A percentile compares a stretch with the other conserved stretches of the same genome.
Conservation (phyloP, 2,888 invertebrate genomes). For the Epirrita christyi region DNA sequence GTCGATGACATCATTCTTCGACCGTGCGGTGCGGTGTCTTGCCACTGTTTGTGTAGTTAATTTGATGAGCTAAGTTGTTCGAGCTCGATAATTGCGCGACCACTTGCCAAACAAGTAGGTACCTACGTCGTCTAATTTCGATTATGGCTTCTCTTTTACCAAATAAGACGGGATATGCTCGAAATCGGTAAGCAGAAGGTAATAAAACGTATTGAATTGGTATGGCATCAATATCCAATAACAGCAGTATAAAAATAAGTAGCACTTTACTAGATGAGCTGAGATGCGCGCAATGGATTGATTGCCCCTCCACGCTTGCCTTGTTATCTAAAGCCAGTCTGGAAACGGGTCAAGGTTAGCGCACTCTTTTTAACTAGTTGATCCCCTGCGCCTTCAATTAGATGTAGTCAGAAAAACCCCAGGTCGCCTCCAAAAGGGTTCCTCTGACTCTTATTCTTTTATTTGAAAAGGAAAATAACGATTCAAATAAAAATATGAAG, state of each 20-base stretch:
- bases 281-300: slow-evolving; percentile 28
- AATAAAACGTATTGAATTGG: background rate
- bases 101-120: slow-evolving; percentile 42
- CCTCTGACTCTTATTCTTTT: background rate
- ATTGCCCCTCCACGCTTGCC: slow-evolving; percentile 18
- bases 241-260: background rate
- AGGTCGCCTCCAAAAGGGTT: background rate
- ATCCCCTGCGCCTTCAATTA: slow-evolving; percentile 21
- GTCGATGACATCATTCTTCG: slow-evolving; percentile 60
- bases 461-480: background rate
- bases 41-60: slow-evolving; percentile 56
- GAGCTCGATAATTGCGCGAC: slow-evolving; percentile 46
- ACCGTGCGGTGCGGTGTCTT: slow-evolving; percentile 42
- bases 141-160: background rate
- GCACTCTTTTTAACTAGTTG: slow-evolving; percentile 35
- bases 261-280: background rate
- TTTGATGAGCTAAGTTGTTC: slow-evolving; percentile 52
- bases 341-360: slow-evolving; percentile 44
- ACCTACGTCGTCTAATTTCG: slow-evolving; percentile 6
- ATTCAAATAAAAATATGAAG: slow-evolving; percentile 1
- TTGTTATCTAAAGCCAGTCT: slow-evolving; percentile 33
- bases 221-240: background rate
- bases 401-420: too few relatives aligned
- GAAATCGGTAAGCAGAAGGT: background rate
- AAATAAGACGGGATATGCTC: too few relatives aligned